These are phyloP conservation scores for Palythoa caribaeorum DNA, from an alignment of 92 coral and sea anemone species.

Conservation along the genomic window DNA sequence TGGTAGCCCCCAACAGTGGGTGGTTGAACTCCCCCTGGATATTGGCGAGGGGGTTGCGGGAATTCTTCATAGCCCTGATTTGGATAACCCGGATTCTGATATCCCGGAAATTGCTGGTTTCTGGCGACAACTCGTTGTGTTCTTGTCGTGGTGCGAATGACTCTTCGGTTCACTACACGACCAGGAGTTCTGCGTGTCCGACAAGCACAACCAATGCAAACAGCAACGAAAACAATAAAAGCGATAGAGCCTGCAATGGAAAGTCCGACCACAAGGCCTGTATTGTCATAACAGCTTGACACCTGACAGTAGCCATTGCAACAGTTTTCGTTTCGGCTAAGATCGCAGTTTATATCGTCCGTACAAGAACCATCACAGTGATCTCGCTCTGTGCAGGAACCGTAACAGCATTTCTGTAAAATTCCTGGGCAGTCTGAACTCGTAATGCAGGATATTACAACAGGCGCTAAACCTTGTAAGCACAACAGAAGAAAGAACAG, in stretches of 20 bases:
- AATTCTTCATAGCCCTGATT: constrained; percentile 36
- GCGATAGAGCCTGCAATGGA: background rate
- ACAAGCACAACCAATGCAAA: constrained; percentile 28
- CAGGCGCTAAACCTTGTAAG: background rate
- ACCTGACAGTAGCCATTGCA: constrained; percentile 25
- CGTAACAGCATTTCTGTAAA: constrained; percentile 11
- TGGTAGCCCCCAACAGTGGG: background rate
- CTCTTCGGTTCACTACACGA: constrained; percentile 11
- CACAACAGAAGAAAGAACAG: background rate
- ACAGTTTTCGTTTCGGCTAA: constrained; percentile 20
- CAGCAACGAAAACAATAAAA: background rate
- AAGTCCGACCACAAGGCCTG: background rate
- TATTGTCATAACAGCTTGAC: background rate
- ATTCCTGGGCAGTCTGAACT: background rate
- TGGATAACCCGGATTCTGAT: constrained; percentile 12
- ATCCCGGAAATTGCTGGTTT: background rate
- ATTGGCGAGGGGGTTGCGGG: constrained; percentile 17
- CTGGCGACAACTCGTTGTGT: background rate
- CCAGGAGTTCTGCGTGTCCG: constrained; percentile 35
- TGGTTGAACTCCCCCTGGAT: background rate
- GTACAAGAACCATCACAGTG: constrained; percentile 27
- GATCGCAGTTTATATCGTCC: background rate
- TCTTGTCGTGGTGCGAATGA: background rate
- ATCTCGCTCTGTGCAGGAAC: constrained; percentile 31
- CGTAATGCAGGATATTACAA: background rate